phyloP scores from a whole-genome alignment of 1,140 invertebrate species.

The Drosophila burlai region DNA sequence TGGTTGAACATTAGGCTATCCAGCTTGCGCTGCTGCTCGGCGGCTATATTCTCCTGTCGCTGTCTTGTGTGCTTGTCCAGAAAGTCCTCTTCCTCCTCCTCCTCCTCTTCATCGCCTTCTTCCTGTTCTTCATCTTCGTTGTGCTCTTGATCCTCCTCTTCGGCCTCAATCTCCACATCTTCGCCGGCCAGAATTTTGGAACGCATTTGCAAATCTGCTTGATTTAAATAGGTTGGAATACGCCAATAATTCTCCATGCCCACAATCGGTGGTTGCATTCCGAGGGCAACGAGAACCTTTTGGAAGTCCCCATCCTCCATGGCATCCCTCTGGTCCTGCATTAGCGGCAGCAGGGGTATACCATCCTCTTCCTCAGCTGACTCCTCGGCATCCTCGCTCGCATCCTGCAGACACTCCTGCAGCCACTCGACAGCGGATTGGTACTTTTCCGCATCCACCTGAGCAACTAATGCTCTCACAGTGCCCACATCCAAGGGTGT shows the following conservation, averaged over 20 bases:
- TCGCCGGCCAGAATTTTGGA: slow-evolving; percentile 74
- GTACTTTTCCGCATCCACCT: slow-evolving; percentile 84
- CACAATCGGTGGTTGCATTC: slow-evolving; percentile 86
- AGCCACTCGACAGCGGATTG: slow-evolving; percentile 87
- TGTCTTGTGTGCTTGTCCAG: slow-evolving; percentile 70
- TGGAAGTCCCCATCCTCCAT: slow-evolving; percentile 88
- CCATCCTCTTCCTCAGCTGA: slow-evolving; percentile 86
- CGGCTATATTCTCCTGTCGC: slow-evolving; percentile 64
- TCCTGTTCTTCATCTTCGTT: slow-evolving; percentile 7
- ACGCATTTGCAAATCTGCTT: slow-evolving; percentile 84
- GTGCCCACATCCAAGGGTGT: slow-evolving; percentile 79
- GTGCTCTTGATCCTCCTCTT: slow-evolving; percentile 30
- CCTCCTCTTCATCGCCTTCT: slow-evolving; percentile 5
- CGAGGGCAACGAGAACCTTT: slow-evolving; percentile 86
- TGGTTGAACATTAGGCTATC: slow-evolving; percentile 79
- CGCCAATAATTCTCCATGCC: slow-evolving; percentile 88
- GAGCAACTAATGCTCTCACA: slow-evolving; percentile 54
- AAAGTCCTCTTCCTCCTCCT: slow-evolving; percentile 75
- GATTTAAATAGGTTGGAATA: slow-evolving; percentile 86
- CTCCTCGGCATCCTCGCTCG: slow-evolving; percentile 87
- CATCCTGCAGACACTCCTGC: slow-evolving; percentile 87
- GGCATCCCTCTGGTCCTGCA: slow-evolving; percentile 86
- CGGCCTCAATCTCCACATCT: slow-evolving; percentile 62
- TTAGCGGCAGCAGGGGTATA: slow-evolving; percentile 87
- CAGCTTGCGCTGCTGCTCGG: slow-evolving; percentile 65